Conservation (phyloP, 2,888 invertebrate genomes). For the Drosophila atroscutellata region DNA sequence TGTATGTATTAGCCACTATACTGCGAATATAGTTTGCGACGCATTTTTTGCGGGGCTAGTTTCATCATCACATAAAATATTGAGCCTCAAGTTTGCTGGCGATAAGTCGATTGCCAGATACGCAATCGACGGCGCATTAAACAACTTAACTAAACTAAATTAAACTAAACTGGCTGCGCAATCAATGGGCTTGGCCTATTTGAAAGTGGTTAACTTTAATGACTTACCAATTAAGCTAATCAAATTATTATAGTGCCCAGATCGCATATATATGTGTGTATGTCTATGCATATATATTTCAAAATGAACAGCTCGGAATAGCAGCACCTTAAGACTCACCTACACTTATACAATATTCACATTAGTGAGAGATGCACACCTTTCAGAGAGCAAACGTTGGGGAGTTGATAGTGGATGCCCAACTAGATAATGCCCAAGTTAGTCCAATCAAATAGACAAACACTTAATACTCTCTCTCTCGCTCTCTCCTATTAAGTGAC, state of each 20-base stretch:
- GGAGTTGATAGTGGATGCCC: background rate
- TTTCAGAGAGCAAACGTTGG: background rate
- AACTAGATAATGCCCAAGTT: background rate
- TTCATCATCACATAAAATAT: conserved; percentile 36
- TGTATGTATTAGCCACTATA: background rate
- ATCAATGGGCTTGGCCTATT: conserved; percentile 31
- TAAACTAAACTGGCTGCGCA: conserved; percentile 21
- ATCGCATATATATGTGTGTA: background rate
- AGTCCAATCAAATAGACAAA: background rate
- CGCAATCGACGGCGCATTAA: conserved; percentile 59
- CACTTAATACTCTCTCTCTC: background rate
- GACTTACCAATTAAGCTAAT: conserved; percentile 11
- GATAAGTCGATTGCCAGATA: conserved; percentile 62
- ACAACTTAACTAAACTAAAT: conserved; percentile 20
- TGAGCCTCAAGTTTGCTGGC: conserved; percentile 55
- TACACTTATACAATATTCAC: background rate
- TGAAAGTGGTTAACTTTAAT: conserved; percentile 32
- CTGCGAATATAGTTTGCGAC: conserved; percentile 48
- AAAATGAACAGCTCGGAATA: background rate
- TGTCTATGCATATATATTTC: background rate
- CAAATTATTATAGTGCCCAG: background rate
- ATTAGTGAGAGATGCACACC: background rate
- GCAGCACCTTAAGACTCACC: background rate
- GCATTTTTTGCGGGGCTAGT: conserved; percentile 57
- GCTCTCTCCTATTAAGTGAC: background rate